Conservation (phyloP, 2,888 invertebrate genomes). For the Agrochola macilenta region DNA sequence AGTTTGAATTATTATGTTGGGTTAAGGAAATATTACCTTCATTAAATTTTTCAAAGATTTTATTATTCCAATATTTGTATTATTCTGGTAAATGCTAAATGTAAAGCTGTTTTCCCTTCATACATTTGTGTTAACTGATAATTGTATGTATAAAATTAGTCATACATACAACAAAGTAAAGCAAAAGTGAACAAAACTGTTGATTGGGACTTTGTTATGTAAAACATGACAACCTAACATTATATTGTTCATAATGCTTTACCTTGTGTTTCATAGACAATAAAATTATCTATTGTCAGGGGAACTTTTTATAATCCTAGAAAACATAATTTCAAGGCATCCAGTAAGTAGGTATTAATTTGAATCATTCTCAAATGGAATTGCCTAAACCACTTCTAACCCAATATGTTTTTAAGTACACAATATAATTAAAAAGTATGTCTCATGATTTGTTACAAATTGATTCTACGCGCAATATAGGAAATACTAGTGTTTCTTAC, state of each 20-base stretch:
- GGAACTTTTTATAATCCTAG: neutral
- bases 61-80: neutral
- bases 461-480: neutral
- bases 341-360: neutral
- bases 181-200: neutral
- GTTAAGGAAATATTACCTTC: neutral
- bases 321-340: neutral
- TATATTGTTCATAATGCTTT: neutral
- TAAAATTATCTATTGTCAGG: neutral
- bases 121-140: slow-evolving; percentile 21
- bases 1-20: neutral
- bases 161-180: slow-evolving; percentile 4
- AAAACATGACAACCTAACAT: neutral
- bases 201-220: neutral
- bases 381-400: neutral
- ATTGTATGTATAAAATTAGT: slow-evolving; percentile 12
- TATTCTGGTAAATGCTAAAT: slow-evolving; percentile 4
- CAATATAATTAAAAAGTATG: neutral
- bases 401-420: neutral
- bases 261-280: neutral
- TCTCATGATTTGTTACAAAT: neutral
- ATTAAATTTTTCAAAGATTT: neutral
- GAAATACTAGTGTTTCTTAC: slow-evolving; percentile 2
- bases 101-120: neutral
- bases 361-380: neutral